phyloP scores from a whole-genome alignment of 2,888 invertebrate species.

The Crossocerus cetratus region DNA sequence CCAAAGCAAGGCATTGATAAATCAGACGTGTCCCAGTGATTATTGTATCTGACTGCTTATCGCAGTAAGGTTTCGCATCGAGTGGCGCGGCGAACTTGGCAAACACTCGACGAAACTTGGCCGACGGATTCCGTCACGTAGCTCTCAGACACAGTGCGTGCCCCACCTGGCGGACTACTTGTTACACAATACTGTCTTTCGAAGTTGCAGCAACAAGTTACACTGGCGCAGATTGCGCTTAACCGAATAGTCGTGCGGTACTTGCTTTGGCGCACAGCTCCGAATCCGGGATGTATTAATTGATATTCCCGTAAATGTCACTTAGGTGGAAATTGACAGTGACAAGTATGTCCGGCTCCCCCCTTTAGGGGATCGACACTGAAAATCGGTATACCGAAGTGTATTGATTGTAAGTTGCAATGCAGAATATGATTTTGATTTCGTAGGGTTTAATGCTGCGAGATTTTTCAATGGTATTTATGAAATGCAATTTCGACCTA shows the following conservation, averaged over 20 bases:
- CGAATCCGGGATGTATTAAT: background rate
- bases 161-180: slow-evolving; percentile 25
- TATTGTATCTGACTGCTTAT: background rate
- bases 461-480: no score
- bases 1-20: no score
- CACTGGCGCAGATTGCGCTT: background rate
- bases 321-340: no score
- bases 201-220: slow-evolving; percentile 3
- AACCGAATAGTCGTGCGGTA: background rate
- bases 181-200: slow-evolving; percentile 5
- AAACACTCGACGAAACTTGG: slow-evolving; percentile 17
- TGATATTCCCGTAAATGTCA: slow-evolving; percentile 1
- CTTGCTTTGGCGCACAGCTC: background rate
- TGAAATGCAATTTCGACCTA: no score
- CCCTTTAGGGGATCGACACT: no score
- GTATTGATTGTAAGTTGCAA: no score
- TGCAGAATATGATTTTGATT: no score
- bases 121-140: slow-evolving; percentile 21
- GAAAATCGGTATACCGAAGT: no score
- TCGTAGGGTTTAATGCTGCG: no score
- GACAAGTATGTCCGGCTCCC: no score
- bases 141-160: slow-evolving; percentile 24
- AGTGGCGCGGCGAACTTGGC: no score
- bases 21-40: slow-evolving; percentile 13
- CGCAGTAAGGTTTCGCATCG: no score